phyloP scores from a whole-genome alignment of 1,140 invertebrate species.

The Andrena cerasifolii region DNA sequence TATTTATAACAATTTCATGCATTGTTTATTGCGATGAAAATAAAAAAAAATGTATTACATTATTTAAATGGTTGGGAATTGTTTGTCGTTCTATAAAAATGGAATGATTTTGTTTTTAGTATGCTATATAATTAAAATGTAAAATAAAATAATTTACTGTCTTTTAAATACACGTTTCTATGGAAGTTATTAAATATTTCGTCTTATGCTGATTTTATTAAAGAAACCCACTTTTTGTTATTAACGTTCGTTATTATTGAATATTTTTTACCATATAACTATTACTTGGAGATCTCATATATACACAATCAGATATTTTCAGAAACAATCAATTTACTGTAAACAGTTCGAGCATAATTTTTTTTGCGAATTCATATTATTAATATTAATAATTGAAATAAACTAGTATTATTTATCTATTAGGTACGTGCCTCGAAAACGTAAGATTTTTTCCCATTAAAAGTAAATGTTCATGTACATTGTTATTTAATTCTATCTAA shows the following conservation, averaged over 20 bases:
- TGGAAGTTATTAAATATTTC: conserved; percentile 1
- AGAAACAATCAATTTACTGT: background rate
- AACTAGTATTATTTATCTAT: conserved; percentile 4
- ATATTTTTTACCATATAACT: background rate
- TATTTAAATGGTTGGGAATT: background rate
- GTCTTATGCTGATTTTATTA: background rate
- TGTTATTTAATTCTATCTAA: conserved; percentile 33
- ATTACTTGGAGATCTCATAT: background rate
- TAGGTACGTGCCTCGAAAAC: no score
- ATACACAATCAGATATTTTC: background rate
- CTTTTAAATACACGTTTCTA: background rate
- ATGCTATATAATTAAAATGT: conserved; percentile 25
- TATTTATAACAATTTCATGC: background rate
- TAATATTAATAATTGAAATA: background rate
- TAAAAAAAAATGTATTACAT: conserved; percentile 3
- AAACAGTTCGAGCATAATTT: background rate
- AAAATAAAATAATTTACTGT: conserved; percentile 4
- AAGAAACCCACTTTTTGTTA: background rate
- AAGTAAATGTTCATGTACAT: conserved; percentile 17
- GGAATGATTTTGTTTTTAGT: conserved; percentile 24
- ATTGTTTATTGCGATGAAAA: background rate
- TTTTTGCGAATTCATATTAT: background rate
- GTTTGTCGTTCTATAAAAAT: conserved; percentile 14
- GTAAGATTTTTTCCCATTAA: no score
- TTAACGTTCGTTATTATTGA: background rate